phyloP scores from a whole-genome alignment of 1,140 invertebrate species.

The Drosophila ananassae region DNA sequence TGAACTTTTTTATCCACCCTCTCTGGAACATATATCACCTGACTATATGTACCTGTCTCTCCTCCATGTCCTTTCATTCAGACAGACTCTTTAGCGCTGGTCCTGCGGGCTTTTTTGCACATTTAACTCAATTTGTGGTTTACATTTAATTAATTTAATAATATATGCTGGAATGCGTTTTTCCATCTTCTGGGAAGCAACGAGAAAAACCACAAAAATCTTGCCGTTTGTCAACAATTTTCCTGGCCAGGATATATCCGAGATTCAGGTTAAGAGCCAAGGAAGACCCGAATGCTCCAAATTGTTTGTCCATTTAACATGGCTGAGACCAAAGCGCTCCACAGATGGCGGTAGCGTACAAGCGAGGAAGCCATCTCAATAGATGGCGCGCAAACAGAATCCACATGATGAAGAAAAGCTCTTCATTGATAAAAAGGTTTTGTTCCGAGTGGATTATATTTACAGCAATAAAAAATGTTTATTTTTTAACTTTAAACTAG shows the following conservation, averaged over 20 bases:
- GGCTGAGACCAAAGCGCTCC: slow-evolving; percentile 16
- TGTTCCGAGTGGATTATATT: neutral
- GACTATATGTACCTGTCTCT: slow-evolving; percentile 3
- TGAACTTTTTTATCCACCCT: slow-evolving; percentile 26
- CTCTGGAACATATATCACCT: slow-evolving; percentile 17
- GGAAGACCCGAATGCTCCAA: slow-evolving; percentile 1
- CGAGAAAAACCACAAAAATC: slow-evolving; percentile 52
- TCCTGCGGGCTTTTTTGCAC: slow-evolving; percentile 68
- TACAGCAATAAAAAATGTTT: neutral
- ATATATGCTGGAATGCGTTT: slow-evolving; percentile 51
- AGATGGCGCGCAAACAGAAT: slow-evolving; percentile 59
- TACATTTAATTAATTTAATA: slow-evolving; percentile 80
- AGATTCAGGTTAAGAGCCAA: slow-evolving; percentile 16
- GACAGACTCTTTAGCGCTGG: slow-evolving; percentile 23
- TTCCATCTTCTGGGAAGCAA: slow-evolving; percentile 27
- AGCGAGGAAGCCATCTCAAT: neutral
- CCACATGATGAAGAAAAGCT: slow-evolving; percentile 57
- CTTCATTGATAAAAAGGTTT: neutral
- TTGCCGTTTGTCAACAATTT: slow-evolving; percentile 42
- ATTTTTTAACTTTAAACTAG: neutral
- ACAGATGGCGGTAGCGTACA: slow-evolving; percentile 50
- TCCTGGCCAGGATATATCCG: neutral
- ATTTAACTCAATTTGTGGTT: slow-evolving; percentile 81
- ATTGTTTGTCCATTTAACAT: neutral
- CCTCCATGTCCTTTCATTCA: slow-evolving; percentile 15